Conservation (phyloP, 2,797 vertebrate species). For the Heterohyrax brucei region DNA sequence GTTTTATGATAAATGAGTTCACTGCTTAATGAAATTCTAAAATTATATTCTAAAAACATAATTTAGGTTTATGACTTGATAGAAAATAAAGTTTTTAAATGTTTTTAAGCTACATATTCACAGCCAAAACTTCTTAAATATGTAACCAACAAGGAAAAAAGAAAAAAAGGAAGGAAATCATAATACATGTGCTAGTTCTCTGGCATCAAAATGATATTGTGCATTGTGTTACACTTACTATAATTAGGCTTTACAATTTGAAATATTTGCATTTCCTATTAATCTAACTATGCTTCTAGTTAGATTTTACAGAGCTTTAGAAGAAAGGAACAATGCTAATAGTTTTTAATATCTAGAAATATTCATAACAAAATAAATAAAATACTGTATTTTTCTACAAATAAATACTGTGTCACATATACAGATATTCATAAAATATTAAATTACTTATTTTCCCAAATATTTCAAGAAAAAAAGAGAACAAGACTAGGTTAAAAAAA, state of each 20-base stretch:
- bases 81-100: conserved; percentile 34
- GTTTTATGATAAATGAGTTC: conserved; percentile 65
- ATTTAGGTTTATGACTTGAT: conserved; percentile 71
- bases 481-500: not conserved
- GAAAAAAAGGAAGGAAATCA: not conserved
- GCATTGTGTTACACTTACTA: not conserved
- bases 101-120: conserved; percentile 58
- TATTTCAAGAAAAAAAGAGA: conserved; percentile 2
- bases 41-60: conserved; percentile 76
- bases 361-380: conserved; percentile 60
- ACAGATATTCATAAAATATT: conserved; percentile 56
- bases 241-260: conserved; percentile 49
- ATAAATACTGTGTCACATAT: conserved; percentile 14
- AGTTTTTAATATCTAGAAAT: not conserved
- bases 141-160: conserved; percentile 59
- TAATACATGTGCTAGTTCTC: conserved; percentile 9
- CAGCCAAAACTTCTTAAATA: conserved; percentile 58
- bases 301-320: conserved; percentile 60
- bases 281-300: conserved; percentile 41
- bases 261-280: conserved; percentile 61
- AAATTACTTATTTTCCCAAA: conserved; percentile 50
- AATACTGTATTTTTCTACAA: conserved; percentile 1
- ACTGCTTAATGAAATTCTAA: conserved; percentile 77
- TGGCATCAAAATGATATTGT: conserved; percentile 26
- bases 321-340: not conserved